Conservation (phyloP, 2,113 vertebrate species). For the Vulpes ferrilata region DNA sequence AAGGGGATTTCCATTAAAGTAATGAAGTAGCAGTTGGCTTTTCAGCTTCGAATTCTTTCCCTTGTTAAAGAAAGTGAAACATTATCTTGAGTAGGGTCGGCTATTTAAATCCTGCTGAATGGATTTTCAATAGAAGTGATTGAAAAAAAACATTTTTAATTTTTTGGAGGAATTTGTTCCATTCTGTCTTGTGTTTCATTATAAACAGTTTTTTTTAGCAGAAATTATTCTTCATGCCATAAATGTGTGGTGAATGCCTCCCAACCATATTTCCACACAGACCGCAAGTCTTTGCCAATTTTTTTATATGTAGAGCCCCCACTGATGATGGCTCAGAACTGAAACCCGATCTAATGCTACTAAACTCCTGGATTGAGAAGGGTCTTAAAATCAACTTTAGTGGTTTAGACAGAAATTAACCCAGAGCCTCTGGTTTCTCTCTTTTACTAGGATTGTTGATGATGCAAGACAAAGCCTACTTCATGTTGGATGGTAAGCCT, state of each 20-base stretch:
- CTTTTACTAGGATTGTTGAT: background rate
- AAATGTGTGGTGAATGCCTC: constrained; percentile 62
- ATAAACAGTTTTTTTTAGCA: constrained; percentile 55
- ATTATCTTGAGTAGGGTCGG: constrained; percentile 48
- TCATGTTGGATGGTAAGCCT: background rate
- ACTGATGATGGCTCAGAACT: constrained; percentile 1
- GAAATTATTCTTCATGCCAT: constrained; percentile 57
- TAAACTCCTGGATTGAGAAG: background rate
- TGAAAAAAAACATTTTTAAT: constrained; percentile 27
- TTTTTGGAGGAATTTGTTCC: constrained; percentile 74
- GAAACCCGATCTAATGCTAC: constrained; percentile 24
- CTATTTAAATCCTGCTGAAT: constrained; percentile 57
- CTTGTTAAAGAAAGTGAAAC: constrained; percentile 73
- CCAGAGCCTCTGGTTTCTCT: constrained; percentile 36
- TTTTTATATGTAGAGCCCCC: background rate
- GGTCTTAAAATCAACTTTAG: constrained; percentile 25
- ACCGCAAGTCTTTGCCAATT: background rate
- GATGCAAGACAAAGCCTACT: background rate
- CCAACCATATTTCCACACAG: constrained; percentile 64
- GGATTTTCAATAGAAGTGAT: constrained; percentile 74
- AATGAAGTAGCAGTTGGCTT: constrained; percentile 67
- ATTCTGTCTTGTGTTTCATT: constrained; percentile 79
- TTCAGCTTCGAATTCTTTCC: constrained; percentile 75
- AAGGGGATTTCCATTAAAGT: constrained; percentile 69
- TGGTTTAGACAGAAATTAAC: background rate